Evolutionary conservation across 2,113 vertebrate genomes (phyloP), one percentile per base, ranked within the genome.

Genomic region (Fregetta grallaria): DNA sequence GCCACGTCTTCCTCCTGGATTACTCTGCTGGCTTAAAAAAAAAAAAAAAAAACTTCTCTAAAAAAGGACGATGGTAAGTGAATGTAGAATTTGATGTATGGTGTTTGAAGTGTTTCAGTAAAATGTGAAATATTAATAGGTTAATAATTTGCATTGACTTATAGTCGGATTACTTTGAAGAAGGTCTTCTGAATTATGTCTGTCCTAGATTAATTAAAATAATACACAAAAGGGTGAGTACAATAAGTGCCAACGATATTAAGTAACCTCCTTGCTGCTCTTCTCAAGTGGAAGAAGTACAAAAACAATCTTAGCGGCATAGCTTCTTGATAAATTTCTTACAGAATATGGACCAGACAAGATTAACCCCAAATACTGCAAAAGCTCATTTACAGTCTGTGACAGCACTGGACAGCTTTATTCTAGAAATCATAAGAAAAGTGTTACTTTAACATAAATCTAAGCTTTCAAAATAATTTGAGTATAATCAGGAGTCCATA

Each of bases 401-500:
- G 71, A 34, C 77, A 82, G 50, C 42, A 22, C 52, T 49, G 63
- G 68, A 53, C 52, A 90, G 47, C 30, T 76, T 90, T 88, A 49
- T 78, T 92, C 38, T 86, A 74, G 78, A 92, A 94, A 88, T 63
- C 65, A 72, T 11, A 12, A 81, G 49, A 68, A 80, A 80, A 77
- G 52, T 63, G 36, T 90, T 93, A 80, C 83, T 95, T 71, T 86
- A 81, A 74, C 72, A 78, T 83, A 90, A 96, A 81, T 91, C 65
- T 81, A 84, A 90, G 85, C 90, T 94, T 97, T 93, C 68, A 78
- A 92, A 96, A 96, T 95, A 95, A 93, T 92, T 75, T 91, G 45
- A 80, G 36, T 74, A 38, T 90, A 86, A 93, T 94, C 88, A 88
- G 56, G 45, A 85, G 49, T 49, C 61, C 40, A 15, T 90, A 88